phyloP scores from a whole-genome alignment of 1,140 invertebrate genomes.

The Limonius californicus region DNA sequence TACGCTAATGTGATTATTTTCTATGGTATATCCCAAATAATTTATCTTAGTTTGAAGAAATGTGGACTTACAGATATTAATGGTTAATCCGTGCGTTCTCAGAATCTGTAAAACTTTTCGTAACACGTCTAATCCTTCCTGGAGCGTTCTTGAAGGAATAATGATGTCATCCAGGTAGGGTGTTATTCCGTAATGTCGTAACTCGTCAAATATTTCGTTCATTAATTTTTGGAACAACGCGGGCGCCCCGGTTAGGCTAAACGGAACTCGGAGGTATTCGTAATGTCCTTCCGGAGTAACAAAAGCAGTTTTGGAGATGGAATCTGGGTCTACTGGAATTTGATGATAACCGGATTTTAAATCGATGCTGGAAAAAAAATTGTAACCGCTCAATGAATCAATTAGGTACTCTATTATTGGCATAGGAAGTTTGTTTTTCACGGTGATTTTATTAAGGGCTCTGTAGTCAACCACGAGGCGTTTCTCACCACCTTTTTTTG shows the following conservation, averaged over 20 bases:
- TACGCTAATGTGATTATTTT: too few species aligned
- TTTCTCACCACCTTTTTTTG: too few species aligned
- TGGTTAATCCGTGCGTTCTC: not conserved
- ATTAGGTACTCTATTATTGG: conserved; percentile 5
- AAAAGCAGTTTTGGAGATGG: not conserved
- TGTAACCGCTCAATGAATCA: conserved; percentile 10
- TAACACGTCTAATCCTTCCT: conserved; percentile 43
- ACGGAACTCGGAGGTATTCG: not conserved
- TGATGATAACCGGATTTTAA: too few species aligned
- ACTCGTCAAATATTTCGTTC: conserved; percentile 9
- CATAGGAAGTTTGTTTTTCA: too few species aligned
- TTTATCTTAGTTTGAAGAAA: too few species aligned
- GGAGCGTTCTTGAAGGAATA: conserved; percentile 40
- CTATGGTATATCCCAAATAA: too few species aligned
- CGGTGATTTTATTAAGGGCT: too few species aligned
- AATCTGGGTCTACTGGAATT: too few species aligned
- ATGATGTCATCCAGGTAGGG: conserved; percentile 49
- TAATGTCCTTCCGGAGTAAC: conserved; percentile 9
- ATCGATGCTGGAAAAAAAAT: too few species aligned
- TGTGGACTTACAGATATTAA: too few species aligned
- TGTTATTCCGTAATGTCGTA: not conserved
- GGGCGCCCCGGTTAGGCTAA: not conserved
- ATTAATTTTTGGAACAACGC: conserved; percentile 12
- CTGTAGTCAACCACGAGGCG: too few species aligned
- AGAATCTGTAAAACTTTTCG: conserved; percentile 27